These are phyloP conservation scores for Limnodromus scolopaceus DNA, from an alignment of 2,797 vertebrate species.

Conservation along the genomic window DNA sequence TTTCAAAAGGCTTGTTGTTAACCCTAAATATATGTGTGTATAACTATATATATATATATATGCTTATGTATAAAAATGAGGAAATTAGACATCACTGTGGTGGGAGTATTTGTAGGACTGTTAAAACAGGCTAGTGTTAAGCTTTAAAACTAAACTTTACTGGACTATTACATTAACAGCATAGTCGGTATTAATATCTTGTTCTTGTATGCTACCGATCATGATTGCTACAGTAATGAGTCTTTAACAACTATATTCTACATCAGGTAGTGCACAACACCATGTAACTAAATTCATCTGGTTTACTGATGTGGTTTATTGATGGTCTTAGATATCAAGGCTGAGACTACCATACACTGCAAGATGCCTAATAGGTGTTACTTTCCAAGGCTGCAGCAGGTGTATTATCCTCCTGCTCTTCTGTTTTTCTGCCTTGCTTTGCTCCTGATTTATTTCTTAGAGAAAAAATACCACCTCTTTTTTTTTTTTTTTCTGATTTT, in stretches of 20 bases:
- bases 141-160: background rate
- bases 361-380: background rate
- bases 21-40: background rate
- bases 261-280: background rate
- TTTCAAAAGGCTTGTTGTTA: background rate
- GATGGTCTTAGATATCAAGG: background rate
- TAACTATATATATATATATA: background rate
- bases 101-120: background rate
- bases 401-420: background rate
- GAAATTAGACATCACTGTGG: background rate
- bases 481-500: background rate
- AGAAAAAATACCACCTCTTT: background rate
- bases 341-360: background rate
- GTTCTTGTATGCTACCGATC: background rate
- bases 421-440: background rate
- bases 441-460: background rate
- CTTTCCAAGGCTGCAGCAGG: background rate
- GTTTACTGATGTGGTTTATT: too few relatives aligned
- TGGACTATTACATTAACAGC: background rate
- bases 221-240: background rate
- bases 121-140: background rate
- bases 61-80: background rate
- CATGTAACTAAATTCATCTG: background rate
- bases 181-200: background rate
- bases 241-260: background rate